Evolutionary conservation across 1,140 invertebrate species (phyloP).

Genomic region (Aphaenogaster rudis): DNA sequence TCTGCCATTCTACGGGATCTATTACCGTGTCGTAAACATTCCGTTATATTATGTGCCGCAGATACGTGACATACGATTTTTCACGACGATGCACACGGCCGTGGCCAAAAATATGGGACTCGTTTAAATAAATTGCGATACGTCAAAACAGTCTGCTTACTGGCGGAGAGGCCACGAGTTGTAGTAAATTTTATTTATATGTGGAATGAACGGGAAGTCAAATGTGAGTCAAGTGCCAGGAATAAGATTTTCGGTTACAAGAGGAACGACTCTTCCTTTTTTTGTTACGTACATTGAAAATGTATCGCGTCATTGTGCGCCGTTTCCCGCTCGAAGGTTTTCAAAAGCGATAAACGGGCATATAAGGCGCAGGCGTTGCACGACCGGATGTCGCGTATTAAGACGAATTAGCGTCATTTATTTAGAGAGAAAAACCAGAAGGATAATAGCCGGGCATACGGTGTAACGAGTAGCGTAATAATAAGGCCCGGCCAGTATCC

Average conservation of each 20-base stretch:
- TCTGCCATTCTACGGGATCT: constrained; percentile 35
- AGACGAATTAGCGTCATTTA: constrained; percentile 81
- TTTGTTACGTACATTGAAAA: background rate
- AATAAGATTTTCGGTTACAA: background rate
- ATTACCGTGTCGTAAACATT: constrained; percentile 47
- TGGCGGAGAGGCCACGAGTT: background rate
- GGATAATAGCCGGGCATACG: constrained; percentile 71
- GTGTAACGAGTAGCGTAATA: constrained; percentile 72
- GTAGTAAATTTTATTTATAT: constrained; percentile 30
- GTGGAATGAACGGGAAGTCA: background rate
- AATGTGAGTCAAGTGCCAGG: background rate
- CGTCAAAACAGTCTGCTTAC: constrained; percentile 26
- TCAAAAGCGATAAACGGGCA: constrained; percentile 64
- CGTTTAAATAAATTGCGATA: constrained; percentile 30
- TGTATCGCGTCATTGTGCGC: background rate
- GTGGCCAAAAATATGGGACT: constrained; percentile 9
- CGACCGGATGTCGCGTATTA: constrained; percentile 78
- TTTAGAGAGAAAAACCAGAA: constrained; percentile 78
- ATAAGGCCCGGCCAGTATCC: constrained; percentile 68
- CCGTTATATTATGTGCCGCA: constrained; percentile 28
- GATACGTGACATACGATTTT: constrained; percentile 27
- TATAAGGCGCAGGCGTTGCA: constrained; percentile 63
- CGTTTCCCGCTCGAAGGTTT: constrained; percentile 54
- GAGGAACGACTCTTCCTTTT: background rate
- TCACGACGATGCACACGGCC: constrained; percentile 18